A percentile compares a stretch with the other conserved stretches of the same genome.
Evolutionary conservation across 2,113 vertebrate genomes (phyloP).

Genomic region (Tapirus terrestris): DNA sequence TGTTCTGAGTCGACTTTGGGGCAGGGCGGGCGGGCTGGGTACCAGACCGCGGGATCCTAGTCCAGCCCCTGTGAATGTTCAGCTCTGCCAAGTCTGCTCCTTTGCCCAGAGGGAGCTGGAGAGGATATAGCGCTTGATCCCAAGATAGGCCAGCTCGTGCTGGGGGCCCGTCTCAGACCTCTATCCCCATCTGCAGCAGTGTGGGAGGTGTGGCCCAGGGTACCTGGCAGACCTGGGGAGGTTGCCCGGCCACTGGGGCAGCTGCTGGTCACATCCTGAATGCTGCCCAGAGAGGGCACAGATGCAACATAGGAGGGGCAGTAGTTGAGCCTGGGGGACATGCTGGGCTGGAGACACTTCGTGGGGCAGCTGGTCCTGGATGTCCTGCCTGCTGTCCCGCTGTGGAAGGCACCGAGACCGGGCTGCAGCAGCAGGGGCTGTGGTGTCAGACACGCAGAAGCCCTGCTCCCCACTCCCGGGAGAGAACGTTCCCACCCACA

Average conservation of each 20-base stretch:
- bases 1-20: too few species aligned
- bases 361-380: fast-evolving
- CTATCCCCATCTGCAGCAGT: not conserved
- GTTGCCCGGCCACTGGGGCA: not conserved
- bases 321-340: fast-evolving
- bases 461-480: not conserved
- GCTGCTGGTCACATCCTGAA: not conserved
- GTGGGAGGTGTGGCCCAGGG: not conserved
- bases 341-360: fast-evolving
- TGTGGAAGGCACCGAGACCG: fast-evolving
- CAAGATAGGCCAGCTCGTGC: fast-evolving
- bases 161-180: fast-evolving
- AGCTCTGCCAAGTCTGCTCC: not conserved
- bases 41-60: fast-evolving
- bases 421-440: not conserved
- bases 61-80: fast-evolving
- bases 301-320: fast-evolving
- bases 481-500: constrained; percentile 50
- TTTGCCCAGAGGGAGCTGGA: not conserved
- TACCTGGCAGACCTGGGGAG: fast-evolving
- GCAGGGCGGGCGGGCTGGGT: too few species aligned
- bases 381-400: fast-evolving
- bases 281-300: not conserved
- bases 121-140: too few species aligned
- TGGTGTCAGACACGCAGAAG: not conserved